Conservation (phyloP, 1,140 invertebrate species). For the Aphelenchoides fujianensis region DNA sequence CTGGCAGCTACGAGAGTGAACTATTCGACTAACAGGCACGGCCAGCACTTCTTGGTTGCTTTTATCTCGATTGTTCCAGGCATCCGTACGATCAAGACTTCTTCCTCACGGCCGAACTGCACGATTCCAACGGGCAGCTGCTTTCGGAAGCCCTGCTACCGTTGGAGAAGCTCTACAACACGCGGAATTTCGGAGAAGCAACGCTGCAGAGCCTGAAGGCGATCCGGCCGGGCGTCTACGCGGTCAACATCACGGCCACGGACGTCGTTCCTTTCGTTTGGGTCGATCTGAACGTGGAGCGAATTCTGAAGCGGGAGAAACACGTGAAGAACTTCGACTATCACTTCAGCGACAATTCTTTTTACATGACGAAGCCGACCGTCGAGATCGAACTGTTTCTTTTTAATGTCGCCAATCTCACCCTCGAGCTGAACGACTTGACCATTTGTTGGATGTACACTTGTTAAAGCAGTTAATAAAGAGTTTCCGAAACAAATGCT, state of each 20-base stretch:
- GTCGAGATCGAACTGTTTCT: background rate
- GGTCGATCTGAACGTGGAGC: conserved; percentile 30
- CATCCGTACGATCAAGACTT: conserved; percentile 19
- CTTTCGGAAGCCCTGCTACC: conserved; percentile 20
- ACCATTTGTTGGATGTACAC: conserved; percentile 18
- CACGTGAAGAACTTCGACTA: conserved; percentile 19
- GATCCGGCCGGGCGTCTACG: background rate
- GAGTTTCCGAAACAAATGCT: background rate
- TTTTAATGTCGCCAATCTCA: background rate
- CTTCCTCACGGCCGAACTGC: conserved; percentile 23
- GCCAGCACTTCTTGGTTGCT: no score
- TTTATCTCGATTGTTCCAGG: conserved; percentile 26
- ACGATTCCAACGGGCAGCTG: background rate
- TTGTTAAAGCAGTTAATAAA: conserved; percentile 3
- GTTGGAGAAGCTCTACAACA: conserved; percentile 33
- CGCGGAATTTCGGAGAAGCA: conserved; percentile 21
- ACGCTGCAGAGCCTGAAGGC: conserved; percentile 6
- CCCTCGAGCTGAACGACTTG: background rate
- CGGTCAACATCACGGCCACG: conserved; percentile 11
- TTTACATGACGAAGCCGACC: conserved; percentile 12
- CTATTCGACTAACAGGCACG: conserved; percentile 19
- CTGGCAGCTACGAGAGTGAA: conserved; percentile 14
- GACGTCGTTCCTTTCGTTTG: conserved; percentile 44
- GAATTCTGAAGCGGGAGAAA: conserved; percentile 17
- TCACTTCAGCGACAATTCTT: conserved; percentile 39